Evolutionary conservation across 92 coral and sea anemone genomes (phyloP), one percentile per base, ranked within the genome.

Genomic region (Parazoanthus darwini): DNA sequence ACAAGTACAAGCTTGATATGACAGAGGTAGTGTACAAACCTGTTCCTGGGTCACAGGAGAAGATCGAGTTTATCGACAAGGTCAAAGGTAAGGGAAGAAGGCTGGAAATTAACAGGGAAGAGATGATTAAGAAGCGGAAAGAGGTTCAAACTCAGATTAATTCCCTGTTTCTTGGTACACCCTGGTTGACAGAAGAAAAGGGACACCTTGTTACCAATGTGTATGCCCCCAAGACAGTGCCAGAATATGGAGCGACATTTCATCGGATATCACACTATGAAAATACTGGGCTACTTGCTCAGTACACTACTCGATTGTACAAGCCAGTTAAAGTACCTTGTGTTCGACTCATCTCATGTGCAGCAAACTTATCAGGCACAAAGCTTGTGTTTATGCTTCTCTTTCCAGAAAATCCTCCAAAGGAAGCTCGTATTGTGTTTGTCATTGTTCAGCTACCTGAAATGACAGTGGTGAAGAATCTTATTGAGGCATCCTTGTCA

Each of bases 221-320:
- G 68, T 92, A 90, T 85, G 90, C 92, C 23, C 94, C 96, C 65
- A 91, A 93, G 78, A 89, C 75, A 90, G 94, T 95, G 13, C 98
- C 96, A 16, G 92, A 93, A 25, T 86, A 92, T 75, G 98, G 98
- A 59, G 91, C 94, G 33, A 85, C 91, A 56, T 95, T 95, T 50
- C 98, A 95, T 80, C 82, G 82, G 48, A 81, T 93, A 6, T 90
- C 96, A 0, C 82, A 90, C 59, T 48, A 93, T 82, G 74, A 48
- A 22, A 86, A 77, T 9, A 86, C 88, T 59, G 92, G 92, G 33
- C 43, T 92, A 18, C 91, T 95, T 50, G 92, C 94, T 33, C 90
- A 87, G 35, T 93, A 95, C 84, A 71, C 91, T 35, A 95, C 98
- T 33, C 86, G 76, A 67, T 87, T 90, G 23, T 92, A 88, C 88